Percentiles rank a stretch among this genome's conserved stretches.
Evolutionary conservation across 2,113 vertebrate species (phyloP).

Genomic region (Saimiri boliviensis): DNA sequence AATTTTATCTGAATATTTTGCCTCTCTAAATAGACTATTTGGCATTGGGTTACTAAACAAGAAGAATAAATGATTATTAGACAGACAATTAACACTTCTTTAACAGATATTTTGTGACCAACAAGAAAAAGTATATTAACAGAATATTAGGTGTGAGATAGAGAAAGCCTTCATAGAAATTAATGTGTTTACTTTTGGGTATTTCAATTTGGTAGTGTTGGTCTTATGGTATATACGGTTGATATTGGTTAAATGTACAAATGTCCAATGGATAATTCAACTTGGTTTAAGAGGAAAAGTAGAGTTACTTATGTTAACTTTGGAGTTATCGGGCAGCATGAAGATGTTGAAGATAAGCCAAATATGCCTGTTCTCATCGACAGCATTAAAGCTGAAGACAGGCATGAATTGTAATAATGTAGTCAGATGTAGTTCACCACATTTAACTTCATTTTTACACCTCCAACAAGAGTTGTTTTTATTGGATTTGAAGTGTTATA

Average conservation of each 20-base stretch:
- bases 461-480: not conserved
- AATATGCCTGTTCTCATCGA: not conserved
- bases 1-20: conserved; percentile 4
- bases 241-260: not conserved
- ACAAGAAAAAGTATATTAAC: not conserved
- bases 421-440: not conserved
- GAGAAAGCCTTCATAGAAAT: not conserved
- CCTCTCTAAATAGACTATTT: not conserved
- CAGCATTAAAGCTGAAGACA: not conserved
- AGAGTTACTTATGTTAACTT: not conserved
- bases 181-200: not conserved
- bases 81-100: not conserved
- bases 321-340: not conserved
- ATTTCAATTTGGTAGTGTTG: not conserved
- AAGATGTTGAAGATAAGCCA: not conserved
- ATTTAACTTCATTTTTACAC: not conserved
- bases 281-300: not conserved
- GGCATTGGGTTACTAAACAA: not conserved
- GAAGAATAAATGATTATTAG: not conserved
- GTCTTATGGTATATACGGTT: not conserved
- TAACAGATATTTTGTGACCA: not conserved
- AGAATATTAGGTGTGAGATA: not conserved
- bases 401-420: not conserved
- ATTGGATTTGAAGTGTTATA: not conserved
- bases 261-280: not conserved